Percentiles rank a stretch among this genome's conserved stretches.
phyloP scores from a whole-genome alignment of 2,113 vertebrate genomes.

The Cettia cetti region DNA sequence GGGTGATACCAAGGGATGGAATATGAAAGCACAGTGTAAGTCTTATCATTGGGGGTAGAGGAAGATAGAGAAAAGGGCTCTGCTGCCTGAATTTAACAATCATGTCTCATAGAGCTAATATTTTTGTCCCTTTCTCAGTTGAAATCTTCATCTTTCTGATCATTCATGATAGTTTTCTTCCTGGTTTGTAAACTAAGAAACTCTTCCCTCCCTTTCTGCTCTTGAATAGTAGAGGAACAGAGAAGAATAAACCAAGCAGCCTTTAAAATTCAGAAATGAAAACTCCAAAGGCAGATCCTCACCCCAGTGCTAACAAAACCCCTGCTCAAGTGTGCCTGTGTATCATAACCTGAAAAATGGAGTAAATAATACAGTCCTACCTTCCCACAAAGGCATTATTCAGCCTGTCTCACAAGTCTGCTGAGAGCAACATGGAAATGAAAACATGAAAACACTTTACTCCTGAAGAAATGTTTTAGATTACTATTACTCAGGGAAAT shows the following conservation, averaged over 20 bases:
- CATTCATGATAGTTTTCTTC: neutral
- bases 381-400: neutral
- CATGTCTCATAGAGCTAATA: neutral
- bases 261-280: neutral
- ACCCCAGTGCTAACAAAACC: neutral
- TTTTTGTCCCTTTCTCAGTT: neutral
- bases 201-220: neutral
- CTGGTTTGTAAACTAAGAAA: neutral
- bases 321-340: neutral
- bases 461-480: neutral
- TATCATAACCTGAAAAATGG: neutral
- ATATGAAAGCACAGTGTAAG: neutral
- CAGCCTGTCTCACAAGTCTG: neutral
- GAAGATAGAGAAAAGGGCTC: neutral
- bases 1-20: neutral
- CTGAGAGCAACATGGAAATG: neutral
- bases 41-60: rapidly evolving
- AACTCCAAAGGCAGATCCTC: neutral
- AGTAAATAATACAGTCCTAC: neutral
- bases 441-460: neutral
- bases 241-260: neutral
- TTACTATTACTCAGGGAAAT: neutral
- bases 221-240: neutral
- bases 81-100: neutral
- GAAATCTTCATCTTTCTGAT: neutral